Evolutionary conservation across 2,797 vertebrate genomes (phyloP).

Genomic region (Labroides dimidiatus): DNA sequence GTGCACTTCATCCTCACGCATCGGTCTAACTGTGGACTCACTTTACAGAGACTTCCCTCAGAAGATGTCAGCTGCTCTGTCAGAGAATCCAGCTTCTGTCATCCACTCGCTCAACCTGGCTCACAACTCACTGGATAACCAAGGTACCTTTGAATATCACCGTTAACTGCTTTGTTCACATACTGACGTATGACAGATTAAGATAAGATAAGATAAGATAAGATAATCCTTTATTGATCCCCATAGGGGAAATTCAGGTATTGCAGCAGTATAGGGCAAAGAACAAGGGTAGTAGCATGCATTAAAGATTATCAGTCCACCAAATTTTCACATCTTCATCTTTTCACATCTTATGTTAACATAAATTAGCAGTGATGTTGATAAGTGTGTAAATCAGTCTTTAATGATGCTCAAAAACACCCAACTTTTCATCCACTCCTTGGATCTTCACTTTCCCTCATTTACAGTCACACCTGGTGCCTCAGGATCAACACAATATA

Average conservation of each 20-base stretch:
- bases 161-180: background rate
- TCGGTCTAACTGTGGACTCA: background rate
- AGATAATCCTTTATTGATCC: no score
- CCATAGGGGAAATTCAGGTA: no score
- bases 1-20: background rate
- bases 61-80: constrained; percentile 91
- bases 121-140: constrained; percentile 93
- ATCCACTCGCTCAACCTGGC: constrained; percentile 92
- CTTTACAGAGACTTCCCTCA: constrained; percentile 89
- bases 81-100: constrained; percentile 90
- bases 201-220: no score
- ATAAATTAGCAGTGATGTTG: no score
- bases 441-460: background rate
- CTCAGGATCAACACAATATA: background rate
- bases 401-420: no score
- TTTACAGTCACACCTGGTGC: background rate
- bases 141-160: constrained; percentile 79
- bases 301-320: no score
- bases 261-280: no score
- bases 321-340: no score
- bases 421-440: background rate
- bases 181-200: no score
- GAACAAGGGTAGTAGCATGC: no score
- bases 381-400: no score
- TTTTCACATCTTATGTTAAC: no score